Evolutionary conservation across 2,797 vertebrate genomes (phyloP), one percentile per base, ranked within the genome.

Genomic region (Myotis daubentonii): DNA sequence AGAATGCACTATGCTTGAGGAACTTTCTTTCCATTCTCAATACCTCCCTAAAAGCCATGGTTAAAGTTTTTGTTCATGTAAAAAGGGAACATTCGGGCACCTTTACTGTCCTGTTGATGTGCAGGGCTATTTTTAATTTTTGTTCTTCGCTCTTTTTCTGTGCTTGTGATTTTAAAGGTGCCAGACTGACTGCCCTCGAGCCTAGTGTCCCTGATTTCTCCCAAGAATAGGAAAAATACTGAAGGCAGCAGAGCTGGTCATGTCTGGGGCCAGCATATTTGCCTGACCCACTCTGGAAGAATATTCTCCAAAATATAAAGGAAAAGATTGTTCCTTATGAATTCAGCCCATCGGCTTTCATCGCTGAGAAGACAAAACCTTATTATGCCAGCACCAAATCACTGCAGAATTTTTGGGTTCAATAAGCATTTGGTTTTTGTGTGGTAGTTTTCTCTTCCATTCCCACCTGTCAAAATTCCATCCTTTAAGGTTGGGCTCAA

Each of bases 121-220:
- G 55, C 91, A 92, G 79, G 62, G 83, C 91, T 97, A 97, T 97
- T 97, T 97, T 96, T 96, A 97, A 95, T 74, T 94, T 94, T 71
- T 89, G 41, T 91, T 96, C 96, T 96, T 97, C 7, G 0, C 94
- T 95, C 36, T 93, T 92, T 95, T 88, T 87, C 91, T 97, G 91
- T 87, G 95, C 93, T 92, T 97, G 96, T 96, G 97, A 97, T 93
- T 97, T 91, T 93, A 87, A 92, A 97, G 97, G 96, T 97, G 96
- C 95, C 96, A 97, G 97, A 97, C 97, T 91, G 94, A 76, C 93
- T 97, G 92, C 88, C 96, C 96, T 96, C 47, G 1, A 97, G 93
- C 91, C 62, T 65, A 11, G 89, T 95, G 94, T 96, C 94, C 95
- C 93, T 49, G 2, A 44, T 97, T 95, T 95, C 85, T 97, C 90